A percentile compares a stretch with the other conserved stretches of the same genome.
Evolutionary conservation across 2,888 invertebrate species (phyloP).

Genomic region (Rambutsinella grinnellia): DNA sequence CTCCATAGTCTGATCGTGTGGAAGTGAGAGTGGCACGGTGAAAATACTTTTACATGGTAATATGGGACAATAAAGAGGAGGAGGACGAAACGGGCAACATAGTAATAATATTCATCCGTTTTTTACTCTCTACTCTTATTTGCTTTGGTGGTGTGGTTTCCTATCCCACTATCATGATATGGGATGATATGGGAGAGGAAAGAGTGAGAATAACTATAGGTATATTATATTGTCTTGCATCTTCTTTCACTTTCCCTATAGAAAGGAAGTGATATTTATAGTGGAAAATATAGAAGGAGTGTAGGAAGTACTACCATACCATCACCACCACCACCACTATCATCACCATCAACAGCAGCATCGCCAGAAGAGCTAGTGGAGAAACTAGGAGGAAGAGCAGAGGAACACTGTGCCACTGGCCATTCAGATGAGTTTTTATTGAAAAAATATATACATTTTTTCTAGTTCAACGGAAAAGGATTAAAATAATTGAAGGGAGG

Average conservation of each 20-base stretch:
- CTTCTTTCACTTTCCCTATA: neutral
- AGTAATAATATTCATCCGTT: too few species aligned
- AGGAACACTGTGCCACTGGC: neutral
- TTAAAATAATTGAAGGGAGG: neutral
- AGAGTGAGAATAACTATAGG: constrained; percentile 4
- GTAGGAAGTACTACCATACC: too few species aligned
- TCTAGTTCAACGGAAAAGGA: neutral
- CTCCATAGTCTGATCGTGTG: too few species aligned
- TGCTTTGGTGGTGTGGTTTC: constrained; percentile 15
- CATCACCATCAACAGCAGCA: constrained; percentile 16
- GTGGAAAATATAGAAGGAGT: too few species aligned
- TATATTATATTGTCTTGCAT: constrained; percentile 20
- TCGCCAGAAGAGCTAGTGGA: neutral
- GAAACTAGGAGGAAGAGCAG: neutral
- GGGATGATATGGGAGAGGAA: constrained; percentile 5
- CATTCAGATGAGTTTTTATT: neutral
- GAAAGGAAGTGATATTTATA: too few species aligned
- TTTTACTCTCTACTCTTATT: too few species aligned
- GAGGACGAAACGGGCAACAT: too few species aligned
- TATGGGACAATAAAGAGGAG: too few species aligned
- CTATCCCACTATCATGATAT: neutral
- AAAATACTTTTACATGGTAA: too few species aligned
- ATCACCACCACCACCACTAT: constrained; percentile 20
- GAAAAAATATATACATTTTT: neutral
- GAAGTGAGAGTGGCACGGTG: too few species aligned